A percentile compares a stretch with the other conserved stretches of the same genome.
phyloP scores from a whole-genome alignment of 2,797 vertebrate species.

The Choloepus didactylus region DNA sequence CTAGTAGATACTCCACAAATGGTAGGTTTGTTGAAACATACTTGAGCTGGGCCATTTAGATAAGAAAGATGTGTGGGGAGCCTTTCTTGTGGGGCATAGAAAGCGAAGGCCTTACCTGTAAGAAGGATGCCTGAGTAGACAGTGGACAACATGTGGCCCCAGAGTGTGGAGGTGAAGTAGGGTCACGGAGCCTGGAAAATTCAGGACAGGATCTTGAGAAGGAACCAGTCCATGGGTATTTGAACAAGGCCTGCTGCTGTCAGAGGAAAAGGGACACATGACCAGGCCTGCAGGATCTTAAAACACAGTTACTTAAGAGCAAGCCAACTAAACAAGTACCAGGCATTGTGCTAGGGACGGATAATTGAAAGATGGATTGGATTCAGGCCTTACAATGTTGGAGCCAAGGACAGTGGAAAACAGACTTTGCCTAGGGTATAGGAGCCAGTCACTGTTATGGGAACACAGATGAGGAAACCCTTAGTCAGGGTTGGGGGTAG shows the following conservation, averaged over 20 bases:
- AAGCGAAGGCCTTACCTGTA: neutral
- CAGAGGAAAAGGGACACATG: neutral
- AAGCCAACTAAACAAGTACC: neutral
- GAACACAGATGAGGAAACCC: neutral
- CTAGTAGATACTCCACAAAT: neutral
- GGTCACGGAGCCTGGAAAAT: neutral
- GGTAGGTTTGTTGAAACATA: neutral
- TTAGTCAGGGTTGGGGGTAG: neutral
- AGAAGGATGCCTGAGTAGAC: neutral
- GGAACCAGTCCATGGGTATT: neutral
- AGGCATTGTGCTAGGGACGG: neutral
- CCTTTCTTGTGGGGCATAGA: neutral
- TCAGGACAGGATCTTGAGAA: neutral
- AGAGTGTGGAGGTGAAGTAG: neutral
- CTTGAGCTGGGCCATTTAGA: neutral
- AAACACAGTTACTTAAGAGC: neutral
- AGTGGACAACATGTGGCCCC: neutral
- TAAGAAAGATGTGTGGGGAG: neutral
- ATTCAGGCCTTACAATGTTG: neutral
- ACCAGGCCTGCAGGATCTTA: neutral
- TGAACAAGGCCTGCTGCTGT: neutral
- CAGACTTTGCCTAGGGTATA: neutral
- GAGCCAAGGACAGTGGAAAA: neutral
- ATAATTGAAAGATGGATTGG: neutral
- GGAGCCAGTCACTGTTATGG: neutral